Conservation (phyloP, 64 coral and sea anemone genomes). For the Dendronephthya gigantea region DNA sequence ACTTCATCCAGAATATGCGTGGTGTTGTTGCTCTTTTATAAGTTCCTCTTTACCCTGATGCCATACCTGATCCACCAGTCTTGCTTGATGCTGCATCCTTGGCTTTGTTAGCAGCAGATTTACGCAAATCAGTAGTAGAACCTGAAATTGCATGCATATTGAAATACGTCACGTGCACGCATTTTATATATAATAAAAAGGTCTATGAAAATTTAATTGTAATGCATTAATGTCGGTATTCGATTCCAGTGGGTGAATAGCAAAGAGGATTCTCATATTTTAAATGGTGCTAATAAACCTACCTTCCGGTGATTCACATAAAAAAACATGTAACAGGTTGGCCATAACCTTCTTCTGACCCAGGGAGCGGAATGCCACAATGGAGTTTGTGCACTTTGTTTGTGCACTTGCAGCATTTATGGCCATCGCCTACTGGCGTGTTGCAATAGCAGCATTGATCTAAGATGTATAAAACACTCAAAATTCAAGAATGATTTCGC, state of each 20-base stretch:
- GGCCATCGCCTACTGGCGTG: background rate
- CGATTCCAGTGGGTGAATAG: background rate
- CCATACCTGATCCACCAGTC: background rate
- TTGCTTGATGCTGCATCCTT: background rate
- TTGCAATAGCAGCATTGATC: background rate
- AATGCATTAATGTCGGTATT: background rate
- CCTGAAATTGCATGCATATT: background rate
- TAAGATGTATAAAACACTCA: background rate
- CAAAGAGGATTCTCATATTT: background rate
- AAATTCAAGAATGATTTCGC: background rate
- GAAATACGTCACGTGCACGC: background rate
- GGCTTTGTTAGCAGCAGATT: background rate
- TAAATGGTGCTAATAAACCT: background rate
- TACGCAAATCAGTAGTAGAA: background rate
- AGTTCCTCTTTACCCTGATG: too few relatives aligned
- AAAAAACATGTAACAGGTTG: slow-evolving; percentile 11
- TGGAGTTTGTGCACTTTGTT: background rate
- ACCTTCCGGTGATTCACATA: background rate
- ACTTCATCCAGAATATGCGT: background rate
- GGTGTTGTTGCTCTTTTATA: background rate
- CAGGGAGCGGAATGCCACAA: background rate
- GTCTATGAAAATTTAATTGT: background rate
- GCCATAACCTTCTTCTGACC: slow-evolving; percentile 7
- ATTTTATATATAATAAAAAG: background rate
- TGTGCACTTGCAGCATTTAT: background rate